phyloP scores from a whole-genome alignment of 2,113 vertebrate genomes.

The Ploceus nigricollis region DNA sequence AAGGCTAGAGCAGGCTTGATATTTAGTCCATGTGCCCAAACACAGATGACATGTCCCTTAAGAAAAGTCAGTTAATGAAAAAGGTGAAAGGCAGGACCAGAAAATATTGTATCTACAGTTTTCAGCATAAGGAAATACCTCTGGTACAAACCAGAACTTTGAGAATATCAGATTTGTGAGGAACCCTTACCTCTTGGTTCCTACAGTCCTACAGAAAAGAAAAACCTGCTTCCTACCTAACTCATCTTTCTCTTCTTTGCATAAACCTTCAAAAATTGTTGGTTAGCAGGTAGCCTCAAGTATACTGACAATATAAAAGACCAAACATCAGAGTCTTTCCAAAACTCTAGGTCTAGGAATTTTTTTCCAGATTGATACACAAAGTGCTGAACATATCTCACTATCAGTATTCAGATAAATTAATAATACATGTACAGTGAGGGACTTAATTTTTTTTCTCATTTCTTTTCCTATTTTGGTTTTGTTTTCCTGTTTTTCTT shows the following conservation, averaged over 20 bases:
- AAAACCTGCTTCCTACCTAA: not conserved
- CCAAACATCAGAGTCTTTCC: not conserved
- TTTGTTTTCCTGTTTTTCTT: not conserved
- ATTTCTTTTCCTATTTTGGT: not conserved
- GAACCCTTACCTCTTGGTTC: not conserved
- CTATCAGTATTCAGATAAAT: not conserved
- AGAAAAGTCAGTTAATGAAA: not conserved
- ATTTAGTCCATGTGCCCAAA: not conserved
- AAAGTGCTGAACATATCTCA: not conserved
- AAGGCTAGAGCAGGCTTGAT: not conserved
- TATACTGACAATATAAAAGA: not conserved
- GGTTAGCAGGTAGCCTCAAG: not conserved
- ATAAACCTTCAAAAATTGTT: not conserved
- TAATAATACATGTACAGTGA: not conserved
- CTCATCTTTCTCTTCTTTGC: not conserved
- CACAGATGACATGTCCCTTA: not conserved
- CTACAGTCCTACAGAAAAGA: not conserved
- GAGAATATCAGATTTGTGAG: not conserved
- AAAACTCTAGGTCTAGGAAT: not conserved
- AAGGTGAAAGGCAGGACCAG: not conserved
- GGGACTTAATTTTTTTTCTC: not conserved
- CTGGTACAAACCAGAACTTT: not conserved
- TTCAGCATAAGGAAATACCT: not conserved
- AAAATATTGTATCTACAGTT: not conserved
- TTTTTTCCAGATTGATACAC: not conserved